phyloP scores from a whole-genome alignment of 35 echinoderm and acorn worm species.

The Strongylocentrotus purpuratus region DNA sequence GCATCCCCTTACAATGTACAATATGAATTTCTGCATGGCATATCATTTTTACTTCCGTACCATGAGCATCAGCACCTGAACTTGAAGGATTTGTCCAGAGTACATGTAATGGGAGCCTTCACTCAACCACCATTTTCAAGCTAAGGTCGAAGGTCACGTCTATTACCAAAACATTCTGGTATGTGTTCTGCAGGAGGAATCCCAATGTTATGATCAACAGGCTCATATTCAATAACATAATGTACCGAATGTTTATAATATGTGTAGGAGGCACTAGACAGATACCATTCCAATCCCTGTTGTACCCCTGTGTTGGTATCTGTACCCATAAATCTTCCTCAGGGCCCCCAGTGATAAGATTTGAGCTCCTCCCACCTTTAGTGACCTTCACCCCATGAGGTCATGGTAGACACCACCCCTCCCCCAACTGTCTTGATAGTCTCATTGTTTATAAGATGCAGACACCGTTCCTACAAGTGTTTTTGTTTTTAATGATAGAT shows the following conservation, averaged over 20 bases:
- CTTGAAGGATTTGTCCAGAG: too few species aligned
- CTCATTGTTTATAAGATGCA: not conserved
- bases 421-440: conserved; percentile 7
- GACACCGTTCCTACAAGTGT: too few species aligned
- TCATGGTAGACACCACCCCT: not conserved
- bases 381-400: not conserved
- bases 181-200: not conserved
- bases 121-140: too few species aligned
- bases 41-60: too few species aligned
- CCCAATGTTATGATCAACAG: not conserved
- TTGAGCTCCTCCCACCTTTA: not conserved
- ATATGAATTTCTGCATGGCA: too few species aligned
- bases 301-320: not conserved
- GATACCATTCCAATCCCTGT: not conserved
- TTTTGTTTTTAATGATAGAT: too few species aligned
- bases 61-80: too few species aligned
- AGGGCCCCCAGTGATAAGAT: not conserved
- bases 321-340: not conserved
- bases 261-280: not conserved
- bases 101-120: too few species aligned
- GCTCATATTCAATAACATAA: not conserved
- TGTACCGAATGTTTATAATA: not conserved
- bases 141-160: not conserved
- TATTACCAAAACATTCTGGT: not conserved
- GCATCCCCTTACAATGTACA: too few species aligned